Conservation (phyloP, 2,797 vertebrate species). For the Bradypodion ventrale region DNA sequence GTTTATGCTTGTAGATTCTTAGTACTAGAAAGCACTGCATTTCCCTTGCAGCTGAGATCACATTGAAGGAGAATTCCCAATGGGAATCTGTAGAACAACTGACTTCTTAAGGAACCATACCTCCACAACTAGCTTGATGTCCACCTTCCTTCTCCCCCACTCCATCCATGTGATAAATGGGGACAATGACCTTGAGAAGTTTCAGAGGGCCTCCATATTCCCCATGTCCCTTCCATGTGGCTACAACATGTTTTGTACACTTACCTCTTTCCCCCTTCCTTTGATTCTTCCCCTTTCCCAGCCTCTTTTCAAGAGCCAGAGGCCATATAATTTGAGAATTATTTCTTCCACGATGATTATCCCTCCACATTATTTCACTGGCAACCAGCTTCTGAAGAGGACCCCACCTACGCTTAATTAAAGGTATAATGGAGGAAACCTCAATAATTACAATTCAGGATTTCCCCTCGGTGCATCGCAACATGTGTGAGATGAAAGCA, state of each 20-base stretch:
- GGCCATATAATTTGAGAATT: not conserved
- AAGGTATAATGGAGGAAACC: not conserved
- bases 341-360: not conserved
- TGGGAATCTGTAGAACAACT: conserved; percentile 1
- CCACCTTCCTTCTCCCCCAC: not conserved
- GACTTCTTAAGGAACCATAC: not conserved
- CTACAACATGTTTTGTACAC: not conserved
- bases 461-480: conserved; percentile 36
- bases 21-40: not conserved
- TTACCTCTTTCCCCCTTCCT: too few species aligned
- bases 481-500: conserved; percentile 48
- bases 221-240: not conserved
- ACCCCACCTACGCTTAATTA: conserved; percentile 14
- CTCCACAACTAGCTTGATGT: not conserved
- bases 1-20: not conserved
- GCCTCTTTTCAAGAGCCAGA: not conserved
- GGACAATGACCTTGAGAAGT: not conserved
- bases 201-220: not conserved
- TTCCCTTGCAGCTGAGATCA: not conserved
- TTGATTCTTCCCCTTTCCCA: not conserved
- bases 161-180: not conserved
- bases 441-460: conserved; percentile 40
- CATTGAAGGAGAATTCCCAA: not conserved
- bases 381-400: not conserved
- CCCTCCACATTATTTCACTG: conserved; percentile 20